Base-by-base conservation (phyloP, 2,113 vertebrate genomes). In the Tenebrosternarchus preto region DNA sequence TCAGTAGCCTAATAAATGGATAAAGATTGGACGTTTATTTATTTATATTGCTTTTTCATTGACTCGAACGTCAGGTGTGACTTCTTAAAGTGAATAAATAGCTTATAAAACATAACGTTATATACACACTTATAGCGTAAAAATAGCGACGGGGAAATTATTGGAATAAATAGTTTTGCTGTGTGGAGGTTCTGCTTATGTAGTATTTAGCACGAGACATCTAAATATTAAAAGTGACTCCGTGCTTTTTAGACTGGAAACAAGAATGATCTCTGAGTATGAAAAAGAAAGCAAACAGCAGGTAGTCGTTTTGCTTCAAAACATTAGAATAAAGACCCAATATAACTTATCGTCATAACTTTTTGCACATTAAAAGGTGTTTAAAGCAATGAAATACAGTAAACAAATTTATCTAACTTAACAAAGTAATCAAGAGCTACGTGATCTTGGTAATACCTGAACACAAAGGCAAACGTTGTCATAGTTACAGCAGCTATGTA, bases 401-500 rank as follows among this genome's bases (percentile, higher is more conserved):
- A 25, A 36, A 55, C 19, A 2, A 67, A 29, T 55, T 19, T 15
- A 50, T 50, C 43, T 50, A 50, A 50, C 43, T 9, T 50, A 50
- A 12, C 17, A 67, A 16, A 55, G 17, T 12, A 31, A 77, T 3
- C 7, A 31, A 16, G 66, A 22, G 31, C n/a, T 20, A 29, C 39
- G 9, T 25, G 25, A 7, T 50, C 20, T 27, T 43, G 1, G 17
- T 74, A 39, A 70, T 63, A 20, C 15, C 24, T 50, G 19, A 69
- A 73, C 53, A 85, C 70, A 83, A 78, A 63, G 25, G 63, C 39
- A 9, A 73, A 29, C 53, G 7, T 71, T 72, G 79, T 76, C 76
- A 81, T 83, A 76, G 81, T 55, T 78, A 79, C 81, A 68, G 79
- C 81, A 25, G 80, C 63, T 33, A 84, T 29, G 57, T 25, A 50